Evolutionary conservation across 2,888 invertebrate genomes (phyloP), one percentile per base, ranked within the genome.

Genomic region (Alsophila aescularia): DNA sequence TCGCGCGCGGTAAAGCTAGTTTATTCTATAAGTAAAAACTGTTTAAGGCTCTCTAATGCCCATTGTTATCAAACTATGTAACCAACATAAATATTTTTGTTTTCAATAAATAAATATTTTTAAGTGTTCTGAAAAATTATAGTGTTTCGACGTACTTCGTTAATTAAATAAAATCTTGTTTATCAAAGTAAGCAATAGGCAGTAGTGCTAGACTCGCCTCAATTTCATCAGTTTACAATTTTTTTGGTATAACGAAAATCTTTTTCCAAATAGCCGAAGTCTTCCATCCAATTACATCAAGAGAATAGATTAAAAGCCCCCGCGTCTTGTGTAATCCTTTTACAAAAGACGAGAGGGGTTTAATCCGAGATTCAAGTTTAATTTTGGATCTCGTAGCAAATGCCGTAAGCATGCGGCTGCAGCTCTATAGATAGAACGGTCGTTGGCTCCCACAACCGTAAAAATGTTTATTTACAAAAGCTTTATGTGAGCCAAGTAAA

Each of bases 211-310:
- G 21, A 27, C 8, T 24, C 12, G 18, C 34, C 41, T 36, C 27
- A 54, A 47, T 49, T 54, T 42, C 43, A 35, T 44, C 21, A 24
- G 34, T 31, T 40, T 13, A 32, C 45, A 48, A 52, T 58, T 54
- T 47, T 32, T 40, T 35, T 40, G 32, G 3, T 21, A 4, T 44
- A 57, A 57, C 48, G 51, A 53, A 62, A 62, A 60, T 61, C 58
- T 52, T 63, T 61, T 62, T 52, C 52, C 44, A 49, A 54, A 56
- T 58, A 53, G 31, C 57, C 36, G 41, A 43, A 42, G 39, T 54
- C 16, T 54, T 48, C 31, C 35, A 51, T 40, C 37, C 52, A 54
- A 43, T 49, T 53, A 53, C 31, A 36, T 45, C 9, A 44, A 51
- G 44, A 40, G 18, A 24, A 39, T 37, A 36, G 36, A 50, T 53